These are phyloP conservation scores for Dipus sagitta DNA, from an alignment of 2,797 vertebrate species.

Conservation along the genomic window DNA sequence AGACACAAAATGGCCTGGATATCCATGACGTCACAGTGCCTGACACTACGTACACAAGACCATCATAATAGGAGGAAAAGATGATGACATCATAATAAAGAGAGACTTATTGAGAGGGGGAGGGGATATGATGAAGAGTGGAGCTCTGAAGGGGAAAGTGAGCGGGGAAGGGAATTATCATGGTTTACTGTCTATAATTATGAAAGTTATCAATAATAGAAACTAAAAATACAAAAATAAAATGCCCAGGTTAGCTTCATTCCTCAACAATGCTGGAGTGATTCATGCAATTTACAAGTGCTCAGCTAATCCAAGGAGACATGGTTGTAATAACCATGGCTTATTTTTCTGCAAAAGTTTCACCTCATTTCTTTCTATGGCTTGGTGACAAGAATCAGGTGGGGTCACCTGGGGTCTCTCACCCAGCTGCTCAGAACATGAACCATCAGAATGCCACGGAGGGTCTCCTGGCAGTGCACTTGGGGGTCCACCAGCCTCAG, in stretches of 20 bases:
- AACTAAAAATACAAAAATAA: too few relatives aligned
- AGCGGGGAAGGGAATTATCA: too few relatives aligned
- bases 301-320: not conserved
- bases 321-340: not conserved
- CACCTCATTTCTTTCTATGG: conserved; percentile 3
- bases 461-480: not conserved
- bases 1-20: too few relatives aligned
- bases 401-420: not conserved
- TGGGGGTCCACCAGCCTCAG: not conserved
- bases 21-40: too few relatives aligned
- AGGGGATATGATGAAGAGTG: too few relatives aligned
- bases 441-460: not conserved
- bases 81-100: too few relatives aligned
- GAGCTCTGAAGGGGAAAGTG: too few relatives aligned
- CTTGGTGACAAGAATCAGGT: not conserved
- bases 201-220: too few relatives aligned
- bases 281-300: conserved; percentile 19
- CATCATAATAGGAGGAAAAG: too few relatives aligned
- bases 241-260: conserved; percentile 34
- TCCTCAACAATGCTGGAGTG: not conserved
- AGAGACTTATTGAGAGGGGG: too few relatives aligned
- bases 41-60: too few relatives aligned
- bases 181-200: too few relatives aligned
- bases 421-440: not conserved
- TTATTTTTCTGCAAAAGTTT: conserved; percentile 11